Evolutionary conservation across 2,113 vertebrate species (phyloP).

Genomic region (Scartelaos histophorus): DNA sequence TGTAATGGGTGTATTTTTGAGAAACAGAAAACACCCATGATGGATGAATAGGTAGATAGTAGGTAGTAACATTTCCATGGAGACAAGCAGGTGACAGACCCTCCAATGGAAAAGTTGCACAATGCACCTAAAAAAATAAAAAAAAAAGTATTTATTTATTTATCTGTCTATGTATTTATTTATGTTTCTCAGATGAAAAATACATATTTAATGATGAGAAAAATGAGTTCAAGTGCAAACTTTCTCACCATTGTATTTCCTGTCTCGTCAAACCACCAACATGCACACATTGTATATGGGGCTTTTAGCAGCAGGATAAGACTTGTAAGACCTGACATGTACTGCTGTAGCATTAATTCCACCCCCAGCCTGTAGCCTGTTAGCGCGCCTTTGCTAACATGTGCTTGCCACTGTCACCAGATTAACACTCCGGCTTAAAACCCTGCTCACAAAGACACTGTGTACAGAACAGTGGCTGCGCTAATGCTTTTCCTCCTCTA

Average conservation of each 20-base stretch:
- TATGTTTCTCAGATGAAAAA: background rate
- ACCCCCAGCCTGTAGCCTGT: constrained; percentile 45
- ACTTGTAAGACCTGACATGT: constrained; percentile 43
- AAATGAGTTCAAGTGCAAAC: background rate
- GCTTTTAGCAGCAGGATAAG: constrained; percentile 29
- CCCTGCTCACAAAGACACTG: constrained; percentile 60
- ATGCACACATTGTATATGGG: constrained; percentile 1
- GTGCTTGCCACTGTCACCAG: constrained; percentile 64
- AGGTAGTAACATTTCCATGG: too few relatives aligned
- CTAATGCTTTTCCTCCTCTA: constrained; percentile 43
- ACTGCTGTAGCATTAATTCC: constrained; percentile 51
- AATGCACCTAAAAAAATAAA: background rate
- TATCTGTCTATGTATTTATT: background rate
- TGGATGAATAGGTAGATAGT: too few relatives aligned
- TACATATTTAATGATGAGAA: background rate
- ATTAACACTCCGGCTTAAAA: constrained; percentile 69
- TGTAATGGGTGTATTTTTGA: too few relatives aligned
- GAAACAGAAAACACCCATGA: too few relatives aligned
- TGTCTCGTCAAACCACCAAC: background rate
- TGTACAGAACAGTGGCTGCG: constrained; percentile 57
- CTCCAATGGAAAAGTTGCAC: too few relatives aligned
- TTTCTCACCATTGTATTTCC: background rate
- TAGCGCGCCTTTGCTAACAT: constrained; percentile 56
- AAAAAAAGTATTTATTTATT: background rate
- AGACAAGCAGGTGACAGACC: too few relatives aligned